Conservation (phyloP, 2,888 invertebrate species). For the Dicyrtomina minuta region DNA sequence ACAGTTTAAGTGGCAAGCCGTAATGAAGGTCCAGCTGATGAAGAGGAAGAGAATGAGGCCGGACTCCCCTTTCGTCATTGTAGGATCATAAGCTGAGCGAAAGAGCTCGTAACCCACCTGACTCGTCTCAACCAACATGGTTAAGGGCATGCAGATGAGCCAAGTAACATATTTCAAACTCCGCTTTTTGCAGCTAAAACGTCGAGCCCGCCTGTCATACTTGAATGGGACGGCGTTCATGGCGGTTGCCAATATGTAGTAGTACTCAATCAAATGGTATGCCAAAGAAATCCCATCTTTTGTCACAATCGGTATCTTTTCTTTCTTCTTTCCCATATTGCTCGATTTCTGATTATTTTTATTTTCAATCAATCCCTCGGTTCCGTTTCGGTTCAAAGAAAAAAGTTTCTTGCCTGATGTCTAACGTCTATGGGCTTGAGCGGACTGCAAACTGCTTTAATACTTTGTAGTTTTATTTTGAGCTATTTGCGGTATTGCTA, state of each 20-base stretch:
- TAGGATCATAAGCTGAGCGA: neutral
- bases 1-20: neutral
- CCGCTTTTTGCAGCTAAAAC: neutral
- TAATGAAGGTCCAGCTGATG: neutral
- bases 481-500: too few species aligned
- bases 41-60: neutral
- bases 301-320: too few species aligned
- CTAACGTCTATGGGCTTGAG: too few species aligned
- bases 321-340: too few species aligned
- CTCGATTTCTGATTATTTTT: too few species aligned
- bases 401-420: too few species aligned
- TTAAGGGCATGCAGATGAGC: neutral
- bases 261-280: neutral
- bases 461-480: too few species aligned
- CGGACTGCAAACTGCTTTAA: too few species aligned
- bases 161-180: neutral
- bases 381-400: too few species aligned
- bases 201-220: neutral
- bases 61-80: neutral
- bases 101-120: neutral
- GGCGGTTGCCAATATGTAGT: neutral
- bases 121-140: neutral
- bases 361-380: too few species aligned
- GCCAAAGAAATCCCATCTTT: too few species aligned
- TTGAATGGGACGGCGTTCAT: neutral